Evolutionary conservation across 2,113 vertebrate genomes (phyloP).

Genomic region (Recurvirostra avosetta): DNA sequence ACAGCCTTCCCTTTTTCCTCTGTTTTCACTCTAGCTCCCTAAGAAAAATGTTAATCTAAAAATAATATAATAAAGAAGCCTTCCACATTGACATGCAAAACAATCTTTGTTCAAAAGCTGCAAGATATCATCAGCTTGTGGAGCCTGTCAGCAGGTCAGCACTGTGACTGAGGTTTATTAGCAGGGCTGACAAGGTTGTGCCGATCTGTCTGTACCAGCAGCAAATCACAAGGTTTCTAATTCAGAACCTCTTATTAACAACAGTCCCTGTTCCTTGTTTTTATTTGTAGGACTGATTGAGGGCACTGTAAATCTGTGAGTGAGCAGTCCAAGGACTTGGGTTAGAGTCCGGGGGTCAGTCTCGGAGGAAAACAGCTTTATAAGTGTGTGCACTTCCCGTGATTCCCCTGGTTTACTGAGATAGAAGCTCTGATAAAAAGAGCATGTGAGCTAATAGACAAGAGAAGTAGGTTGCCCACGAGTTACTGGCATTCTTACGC

Average conservation of each 20-base stretch:
- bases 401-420: constrained; percentile 7
- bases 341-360: background rate
- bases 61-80: background rate
- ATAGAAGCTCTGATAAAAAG: background rate
- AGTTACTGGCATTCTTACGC: background rate
- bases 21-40: background rate
- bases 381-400: background rate
- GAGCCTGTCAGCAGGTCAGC: constrained; percentile 29
- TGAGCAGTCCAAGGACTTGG: constrained; percentile 2
- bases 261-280: background rate
- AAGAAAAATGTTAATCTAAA: background rate
- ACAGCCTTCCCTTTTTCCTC: background rate
- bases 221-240: constrained; percentile 15
- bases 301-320: constrained; percentile 24
- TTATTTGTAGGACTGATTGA: constrained; percentile 38
- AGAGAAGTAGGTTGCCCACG: background rate
- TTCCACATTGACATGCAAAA: background rate
- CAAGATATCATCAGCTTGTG: background rate
- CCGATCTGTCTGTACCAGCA: background rate
- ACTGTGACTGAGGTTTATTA: constrained; percentile 37
- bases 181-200: constrained; percentile 20
- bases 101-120: background rate
- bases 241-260: constrained; percentile 15
- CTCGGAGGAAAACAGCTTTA: background rate
- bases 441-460: background rate